These are phyloP conservation scores for Lacerta bilineata DNA, from an alignment of 2,797 vertebrate species.

Conservation along the genomic window DNA sequence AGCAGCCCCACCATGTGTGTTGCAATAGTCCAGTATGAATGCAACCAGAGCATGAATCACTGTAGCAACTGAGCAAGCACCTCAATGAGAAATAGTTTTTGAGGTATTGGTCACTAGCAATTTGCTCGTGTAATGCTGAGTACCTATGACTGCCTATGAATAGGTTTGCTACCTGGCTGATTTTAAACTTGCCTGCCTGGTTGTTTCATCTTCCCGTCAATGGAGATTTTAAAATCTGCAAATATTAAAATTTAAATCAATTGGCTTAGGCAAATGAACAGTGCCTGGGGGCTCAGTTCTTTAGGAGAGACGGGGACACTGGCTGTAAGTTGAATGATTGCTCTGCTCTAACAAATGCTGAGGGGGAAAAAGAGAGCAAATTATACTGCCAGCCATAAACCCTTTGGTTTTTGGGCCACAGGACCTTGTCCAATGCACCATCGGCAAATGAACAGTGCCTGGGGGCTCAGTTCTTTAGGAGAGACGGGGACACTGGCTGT, in stretches of 20 bases:
- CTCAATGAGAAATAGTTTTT: slow-evolving; percentile 3
- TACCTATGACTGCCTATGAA: background rate
- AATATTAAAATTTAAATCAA: background rate
- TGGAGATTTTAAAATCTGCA: slow-evolving; percentile 21
- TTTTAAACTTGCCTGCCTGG: slow-evolving; percentile 7
- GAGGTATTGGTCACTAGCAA: slow-evolving; percentile 24
- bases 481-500: slow-evolving; percentile 2
- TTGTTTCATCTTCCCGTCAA: slow-evolving; percentile 7
- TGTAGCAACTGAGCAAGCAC: background rate
- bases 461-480: background rate
- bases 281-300: too few species aligned
- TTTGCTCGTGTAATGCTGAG: slow-evolving; percentile 1
- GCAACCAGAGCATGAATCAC: too few species aligned
- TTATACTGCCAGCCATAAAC: too few species aligned
- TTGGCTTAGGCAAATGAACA: background rate
- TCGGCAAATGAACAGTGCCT: too few species aligned
- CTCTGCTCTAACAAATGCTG: too few species aligned
- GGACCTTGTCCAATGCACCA: too few species aligned
- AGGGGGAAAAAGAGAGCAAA: too few species aligned
- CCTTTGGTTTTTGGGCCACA: too few species aligned
- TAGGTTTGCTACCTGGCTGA: slow-evolving; percentile 7
- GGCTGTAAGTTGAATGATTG: too few species aligned
- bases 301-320: too few species aligned
- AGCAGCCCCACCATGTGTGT: too few species aligned
- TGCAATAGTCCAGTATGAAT: too few species aligned